Evolutionary conservation across 2,888 invertebrate species (phyloP).

Genomic region (Leptinotarsa haldemani): DNA sequence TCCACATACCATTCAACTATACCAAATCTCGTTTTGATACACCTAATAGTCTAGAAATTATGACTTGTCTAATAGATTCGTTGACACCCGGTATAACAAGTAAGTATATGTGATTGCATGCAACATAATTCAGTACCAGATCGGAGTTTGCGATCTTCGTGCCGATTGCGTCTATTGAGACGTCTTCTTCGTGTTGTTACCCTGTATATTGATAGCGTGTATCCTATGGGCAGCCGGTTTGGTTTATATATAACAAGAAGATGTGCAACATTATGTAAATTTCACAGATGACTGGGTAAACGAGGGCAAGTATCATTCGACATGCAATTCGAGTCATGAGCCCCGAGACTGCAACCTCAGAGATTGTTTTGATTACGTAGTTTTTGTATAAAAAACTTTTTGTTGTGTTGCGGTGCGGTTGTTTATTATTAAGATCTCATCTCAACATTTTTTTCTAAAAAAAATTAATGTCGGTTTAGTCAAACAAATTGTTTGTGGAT

Average conservation of each 20-base stretch:
- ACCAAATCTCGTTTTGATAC: too few species aligned
- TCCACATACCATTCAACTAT: too few species aligned
- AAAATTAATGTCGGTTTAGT: too few species aligned
- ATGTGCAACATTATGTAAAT: conserved; percentile 37
- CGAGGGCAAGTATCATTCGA: conserved; percentile 28
- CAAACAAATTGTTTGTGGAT: too few species aligned
- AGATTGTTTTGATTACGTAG: background rate
- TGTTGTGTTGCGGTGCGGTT: background rate
- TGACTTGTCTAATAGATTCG: too few species aligned
- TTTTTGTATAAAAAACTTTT: background rate
- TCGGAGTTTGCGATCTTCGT: conserved; percentile 1
- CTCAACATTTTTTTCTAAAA: background rate
- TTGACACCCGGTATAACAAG: too few species aligned
- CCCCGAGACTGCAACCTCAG: background rate
- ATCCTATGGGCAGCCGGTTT: conserved; percentile 10
- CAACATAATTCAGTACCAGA: conserved; percentile 12
- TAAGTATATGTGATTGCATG: conserved; percentile 15
- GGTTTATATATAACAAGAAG: conserved; percentile 18
- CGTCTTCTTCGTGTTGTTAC: conserved; percentile 12
- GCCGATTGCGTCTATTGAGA: conserved; percentile 14
- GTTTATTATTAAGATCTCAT: background rate
- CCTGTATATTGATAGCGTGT: conserved; percentile 18
- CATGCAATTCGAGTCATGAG: conserved; percentile 27
- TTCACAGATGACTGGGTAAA: conserved; percentile 39
- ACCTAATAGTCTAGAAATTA: too few species aligned